Evolutionary conservation across 2,888 invertebrate genomes (phyloP).

Genomic region (Parelbella ahira): DNA sequence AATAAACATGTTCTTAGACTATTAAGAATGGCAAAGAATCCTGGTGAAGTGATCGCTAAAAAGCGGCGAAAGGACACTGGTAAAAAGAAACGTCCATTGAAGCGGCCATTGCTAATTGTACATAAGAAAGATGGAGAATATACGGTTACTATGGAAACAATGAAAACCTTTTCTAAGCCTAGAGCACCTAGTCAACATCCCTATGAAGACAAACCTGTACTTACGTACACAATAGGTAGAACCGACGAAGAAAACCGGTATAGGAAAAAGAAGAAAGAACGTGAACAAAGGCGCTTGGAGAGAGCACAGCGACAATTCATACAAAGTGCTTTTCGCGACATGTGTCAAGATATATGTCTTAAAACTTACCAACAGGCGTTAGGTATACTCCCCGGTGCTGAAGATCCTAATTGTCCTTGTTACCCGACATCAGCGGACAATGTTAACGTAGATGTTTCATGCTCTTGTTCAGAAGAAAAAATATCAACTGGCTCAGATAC

Average conservation of each 20-base stretch:
- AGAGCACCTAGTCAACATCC: slow-evolving; percentile 62
- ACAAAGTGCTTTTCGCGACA: slow-evolving; percentile 62
- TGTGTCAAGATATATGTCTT: slow-evolving; percentile 68
- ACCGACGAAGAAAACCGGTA: slow-evolving; percentile 66
- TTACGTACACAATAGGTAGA: slow-evolving; percentile 65
- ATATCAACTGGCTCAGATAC: slow-evolving; percentile 53
- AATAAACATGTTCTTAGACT: slow-evolving; percentile 61
- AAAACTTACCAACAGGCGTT: slow-evolving; percentile 72
- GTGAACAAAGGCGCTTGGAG: slow-evolving; percentile 57
- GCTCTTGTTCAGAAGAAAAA: slow-evolving; percentile 63
- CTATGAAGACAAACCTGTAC: slow-evolving; percentile 63
- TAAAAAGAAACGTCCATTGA: slow-evolving; percentile 47
- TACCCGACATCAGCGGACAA: slow-evolving; percentile 48
- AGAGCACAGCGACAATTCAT: slow-evolving; percentile 63
- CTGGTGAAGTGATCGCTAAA: slow-evolving; percentile 51
- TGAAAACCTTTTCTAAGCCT: slow-evolving; percentile 56
- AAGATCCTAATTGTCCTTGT: slow-evolving; percentile 59
- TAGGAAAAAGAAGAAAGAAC: slow-evolving; percentile 56
- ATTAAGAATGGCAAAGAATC: slow-evolving; percentile 60
- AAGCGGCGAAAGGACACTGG: slow-evolving; percentile 52
- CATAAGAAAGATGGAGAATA: slow-evolving; percentile 69
- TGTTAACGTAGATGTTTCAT: slow-evolving; percentile 52
- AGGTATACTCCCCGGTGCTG: slow-evolving; percentile 56
- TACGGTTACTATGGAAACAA: slow-evolving; percentile 68
- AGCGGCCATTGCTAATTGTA: slow-evolving; percentile 60